A percentile compares a stretch with the other conserved stretches of the same genome.
phyloP scores from a whole-genome alignment of 2,888 invertebrate genomes.

The Callinectes sapidus region DNA sequence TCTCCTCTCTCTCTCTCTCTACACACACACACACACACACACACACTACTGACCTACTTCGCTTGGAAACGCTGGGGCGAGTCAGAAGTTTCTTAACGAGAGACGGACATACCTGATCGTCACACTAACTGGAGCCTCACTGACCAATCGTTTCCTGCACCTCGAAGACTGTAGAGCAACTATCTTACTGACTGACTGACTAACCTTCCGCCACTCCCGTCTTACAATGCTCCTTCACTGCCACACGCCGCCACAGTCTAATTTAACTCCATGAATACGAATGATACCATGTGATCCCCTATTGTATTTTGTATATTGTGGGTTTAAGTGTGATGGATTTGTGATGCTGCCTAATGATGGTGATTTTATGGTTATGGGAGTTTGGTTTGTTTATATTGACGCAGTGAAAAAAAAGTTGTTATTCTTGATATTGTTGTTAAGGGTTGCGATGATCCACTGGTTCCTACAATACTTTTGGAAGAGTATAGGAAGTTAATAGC shows the following conservation, averaged over 20 bases:
- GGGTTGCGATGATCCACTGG: no score
- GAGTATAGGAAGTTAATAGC: no score
- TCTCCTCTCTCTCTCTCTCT: no score
- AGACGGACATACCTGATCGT: neutral
- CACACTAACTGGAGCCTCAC: neutral
- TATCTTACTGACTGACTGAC: neutral
- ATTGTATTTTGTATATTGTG: neutral
- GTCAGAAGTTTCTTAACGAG: neutral
- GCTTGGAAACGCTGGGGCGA: neutral
- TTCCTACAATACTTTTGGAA: no score
- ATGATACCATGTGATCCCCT: neutral
- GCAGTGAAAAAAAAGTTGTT: no score
- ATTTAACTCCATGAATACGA: neutral
- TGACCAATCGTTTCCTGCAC: neutral
- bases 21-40: neutral
- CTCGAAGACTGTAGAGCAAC: neutral
- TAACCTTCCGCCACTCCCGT: neutral
- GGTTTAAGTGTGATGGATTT: no score
- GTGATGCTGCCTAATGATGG: no score
- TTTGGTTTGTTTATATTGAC: no score
- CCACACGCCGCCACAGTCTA: neutral
- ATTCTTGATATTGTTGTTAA: no score
- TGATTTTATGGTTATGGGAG: no score
- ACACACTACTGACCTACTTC: neutral
- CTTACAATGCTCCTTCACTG: neutral